phyloP scores from a whole-genome alignment of 2,113 vertebrate species.

The Etheostoma cragini region DNA sequence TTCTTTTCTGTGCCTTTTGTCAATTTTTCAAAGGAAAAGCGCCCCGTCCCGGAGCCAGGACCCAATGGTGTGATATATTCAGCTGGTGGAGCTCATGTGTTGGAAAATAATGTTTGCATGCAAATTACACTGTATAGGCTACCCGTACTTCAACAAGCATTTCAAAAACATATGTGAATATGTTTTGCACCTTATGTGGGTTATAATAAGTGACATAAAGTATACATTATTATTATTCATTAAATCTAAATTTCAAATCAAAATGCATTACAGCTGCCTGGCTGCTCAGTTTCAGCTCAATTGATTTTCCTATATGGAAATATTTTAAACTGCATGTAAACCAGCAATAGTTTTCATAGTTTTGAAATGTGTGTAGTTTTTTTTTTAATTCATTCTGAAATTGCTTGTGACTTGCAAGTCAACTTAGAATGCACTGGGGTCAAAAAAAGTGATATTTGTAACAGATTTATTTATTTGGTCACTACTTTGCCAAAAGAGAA shows the following conservation, averaged over 20 bases:
- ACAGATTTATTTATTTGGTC: neutral
- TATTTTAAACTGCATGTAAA: too few species aligned
- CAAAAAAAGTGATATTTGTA: neutral
- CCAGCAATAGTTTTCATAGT: neutral
- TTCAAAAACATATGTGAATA: neutral
- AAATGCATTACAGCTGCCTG: neutral
- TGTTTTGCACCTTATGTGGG: neutral
- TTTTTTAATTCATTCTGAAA: neutral
- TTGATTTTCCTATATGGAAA: neutral
- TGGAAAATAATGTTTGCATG: neutral
- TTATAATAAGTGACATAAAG: neutral
- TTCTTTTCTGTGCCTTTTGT: neutral
- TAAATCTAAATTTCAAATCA: too few species aligned
- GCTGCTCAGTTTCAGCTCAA: neutral
- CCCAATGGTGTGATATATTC: slow-evolving; percentile 64
- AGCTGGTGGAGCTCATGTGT: neutral
- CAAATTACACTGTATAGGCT: neutral
- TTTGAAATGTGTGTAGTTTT: neutral
- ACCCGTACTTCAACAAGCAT: neutral
- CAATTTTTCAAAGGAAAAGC: slow-evolving; percentile 74
- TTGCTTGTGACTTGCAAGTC: neutral
- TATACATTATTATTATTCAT: too few species aligned
- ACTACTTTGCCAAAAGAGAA: neutral
- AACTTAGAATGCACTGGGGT: neutral
- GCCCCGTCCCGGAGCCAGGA: slow-evolving; percentile 81